Conservation (phyloP, 2,888 invertebrate genomes). For the Cataglyphis altisquamis region DNA sequence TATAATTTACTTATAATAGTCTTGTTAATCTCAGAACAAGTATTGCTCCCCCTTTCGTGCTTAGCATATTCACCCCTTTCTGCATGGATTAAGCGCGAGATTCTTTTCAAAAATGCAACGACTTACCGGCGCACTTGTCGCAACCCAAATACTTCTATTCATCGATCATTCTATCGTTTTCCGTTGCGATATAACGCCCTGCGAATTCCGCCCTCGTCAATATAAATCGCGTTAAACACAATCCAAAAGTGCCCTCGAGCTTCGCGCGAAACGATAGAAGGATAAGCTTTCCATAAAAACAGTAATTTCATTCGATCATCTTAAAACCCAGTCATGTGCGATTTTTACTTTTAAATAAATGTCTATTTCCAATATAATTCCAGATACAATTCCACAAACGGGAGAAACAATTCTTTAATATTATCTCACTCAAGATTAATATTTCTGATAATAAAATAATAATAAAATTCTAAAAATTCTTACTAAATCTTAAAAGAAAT, state of each 20-base stretch:
- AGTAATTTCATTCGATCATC: constrained; percentile 35
- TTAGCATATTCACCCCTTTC: constrained; percentile 21
- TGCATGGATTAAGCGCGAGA: constrained; percentile 52
- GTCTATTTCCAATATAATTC: constrained; percentile 10
- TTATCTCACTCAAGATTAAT: neutral
- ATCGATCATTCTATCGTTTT: constrained; percentile 63
- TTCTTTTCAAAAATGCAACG: constrained; percentile 59
- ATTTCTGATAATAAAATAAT: neutral
- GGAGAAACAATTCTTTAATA: neutral
- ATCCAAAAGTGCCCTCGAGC: constrained; percentile 38
- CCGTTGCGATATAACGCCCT: constrained; percentile 49
- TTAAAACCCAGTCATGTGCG: constrained; percentile 20
- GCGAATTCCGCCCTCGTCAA: constrained; percentile 25
- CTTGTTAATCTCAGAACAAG: neutral
- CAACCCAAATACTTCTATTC: constrained; percentile 69
- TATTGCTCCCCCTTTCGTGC: neutral
- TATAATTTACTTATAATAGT: neutral
- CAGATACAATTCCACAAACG: neutral
- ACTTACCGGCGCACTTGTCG: constrained; percentile 62
- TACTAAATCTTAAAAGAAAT: neutral
- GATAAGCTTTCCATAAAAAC: constrained; percentile 37
- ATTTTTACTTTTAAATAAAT: constrained; percentile 39
- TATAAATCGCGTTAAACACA: constrained; percentile 49
- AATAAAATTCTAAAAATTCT: neutral
- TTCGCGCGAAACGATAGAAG: constrained; percentile 10